Evolutionary conservation across 2,113 vertebrate species (phyloP), one percentile per base, ranked within the genome.

Genomic region (Pseudolaguvia tuberculata): DNA sequence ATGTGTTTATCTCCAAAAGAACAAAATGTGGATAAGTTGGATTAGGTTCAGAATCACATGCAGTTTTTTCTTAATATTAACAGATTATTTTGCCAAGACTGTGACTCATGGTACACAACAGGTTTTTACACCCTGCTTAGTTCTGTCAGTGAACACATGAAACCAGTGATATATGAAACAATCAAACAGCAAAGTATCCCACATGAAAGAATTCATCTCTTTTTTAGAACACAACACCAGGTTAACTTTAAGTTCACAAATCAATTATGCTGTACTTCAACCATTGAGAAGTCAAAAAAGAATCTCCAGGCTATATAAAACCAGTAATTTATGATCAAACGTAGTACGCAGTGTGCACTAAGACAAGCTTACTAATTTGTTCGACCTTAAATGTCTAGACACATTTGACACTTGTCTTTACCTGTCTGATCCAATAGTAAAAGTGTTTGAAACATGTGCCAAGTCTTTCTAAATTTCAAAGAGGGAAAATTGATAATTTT

Each of bases 361-460:
- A 68, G 56, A 72, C 48, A 31, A 73, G 63, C 73, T 72, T 17
- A 39, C 45, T 70, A 50, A 70, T 45, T 27, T 53, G 14, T 58
- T 73, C 45, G 76, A 78, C 79, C 75, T 70, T 55, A 69, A 48
- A 35, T 31, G 83, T 80, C 81, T 84, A 81, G 79, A 82, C 75
- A 53, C 71, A 68, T 70, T 77, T 78, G 67, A 75, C 59, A 79
- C 51, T 29, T 73, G 66, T 68, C 73, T 74, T 79, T 72, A 83
- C 79, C 78, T 83, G 83, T 50, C 29, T 77, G 73, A 14, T 74
- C 69, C 73, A 74, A 50, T 55, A 77, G 51, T 62, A 35, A 15
- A 29, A 31, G 48, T 53, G 53, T 84, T 77, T 80, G 74, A 84
- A 79, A 67, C 51, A 27, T 42, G 50, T 62, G 81, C 83, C 83